Evolutionary conservation across 2,888 invertebrate species (phyloP), one percentile per base, ranked within the genome.

Genomic region (Drosophila demipolita): DNA sequence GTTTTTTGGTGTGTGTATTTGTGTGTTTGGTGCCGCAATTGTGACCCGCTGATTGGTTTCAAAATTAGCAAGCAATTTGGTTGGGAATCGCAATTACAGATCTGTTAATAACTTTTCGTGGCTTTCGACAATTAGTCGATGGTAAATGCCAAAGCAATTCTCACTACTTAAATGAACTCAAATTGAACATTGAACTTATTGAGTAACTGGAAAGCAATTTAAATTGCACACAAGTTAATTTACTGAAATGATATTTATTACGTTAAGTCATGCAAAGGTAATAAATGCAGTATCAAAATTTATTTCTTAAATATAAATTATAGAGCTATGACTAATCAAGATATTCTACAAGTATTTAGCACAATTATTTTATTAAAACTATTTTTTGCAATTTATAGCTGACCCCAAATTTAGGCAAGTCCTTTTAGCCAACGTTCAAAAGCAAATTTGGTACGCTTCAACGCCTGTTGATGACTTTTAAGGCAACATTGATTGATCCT

Each of bases 401-500:
- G 11, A n/a, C 38, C 11, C 2, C 15, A 32, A 26, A 67, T 40
- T 49, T 54, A 62, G 23, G 2, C 38, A 48, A 53, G 29, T 29
- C 6, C 29, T 29, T 29, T 64, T 53, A 26, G 64, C 42, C 78
- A 58, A 63, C 55, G 70, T 62, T 67, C 72, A 48, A 66, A 52
- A 38, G 42, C 66, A 64, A 62, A 76, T 80, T 82, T 58, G 45
- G 60, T 42, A 36, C 53, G 38, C 52, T 45, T 64, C 35, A 49
- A 42, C 42, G 38, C 48, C 49, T 53, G 55, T 54, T 59, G 64
- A 38, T 35, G 64, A 12, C n/a, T 29, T 32, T 33, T 42, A 17
- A 48, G 55, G 49, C 63, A 68, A 61, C 80, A 73, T 70, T 78
- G 86, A 82, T 82, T 86, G 80, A 85, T 86, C 75, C 78, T 49